Percentiles rank a stretch among this genome's conserved stretches.
Evolutionary conservation across 64 coral and sea anemone species (phyloP).

Genomic region (Actinia equina): DNA sequence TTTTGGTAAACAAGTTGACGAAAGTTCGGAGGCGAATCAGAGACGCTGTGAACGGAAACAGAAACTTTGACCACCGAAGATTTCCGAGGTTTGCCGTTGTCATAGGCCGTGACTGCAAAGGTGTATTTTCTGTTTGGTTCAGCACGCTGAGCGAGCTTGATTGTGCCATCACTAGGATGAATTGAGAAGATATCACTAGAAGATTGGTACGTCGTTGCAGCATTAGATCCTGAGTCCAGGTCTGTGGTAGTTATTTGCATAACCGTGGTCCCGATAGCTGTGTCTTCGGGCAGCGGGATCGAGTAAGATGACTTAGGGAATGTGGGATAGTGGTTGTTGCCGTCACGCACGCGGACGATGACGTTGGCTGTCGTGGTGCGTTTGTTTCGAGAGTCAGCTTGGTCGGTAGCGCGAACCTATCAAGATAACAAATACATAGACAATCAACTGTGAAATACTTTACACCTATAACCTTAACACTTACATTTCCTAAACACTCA

Average conservation of each 20-base stretch:
- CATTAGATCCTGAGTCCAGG: slow-evolving; percentile 51
- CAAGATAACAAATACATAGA: not conserved
- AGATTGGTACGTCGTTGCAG: slow-evolving; percentile 35
- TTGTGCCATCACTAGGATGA: slow-evolving; percentile 24
- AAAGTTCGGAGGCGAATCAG: slow-evolving; percentile 36
- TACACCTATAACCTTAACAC: too few relatives aligned
- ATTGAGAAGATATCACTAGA: slow-evolving; percentile 41
- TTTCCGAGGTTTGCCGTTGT: slow-evolving; percentile 33
- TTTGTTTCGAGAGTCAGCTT: slow-evolving; percentile 14
- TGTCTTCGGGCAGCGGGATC: slow-evolving; percentile 47
- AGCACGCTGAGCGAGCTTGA: slow-evolving; percentile 20
- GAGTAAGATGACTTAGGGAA: slow-evolving; percentile 71
- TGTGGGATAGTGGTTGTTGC: slow-evolving; percentile 57
- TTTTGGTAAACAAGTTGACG: slow-evolving; percentile 1
- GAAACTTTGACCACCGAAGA: slow-evolving; percentile 27
- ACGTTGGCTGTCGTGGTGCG: slow-evolving; percentile 32
- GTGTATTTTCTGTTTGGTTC: slow-evolving; percentile 35
- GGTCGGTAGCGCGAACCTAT: slow-evolving; percentile 40
- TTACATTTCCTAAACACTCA: too few relatives aligned
- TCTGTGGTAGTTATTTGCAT: slow-evolving; percentile 52
- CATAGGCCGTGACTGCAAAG: slow-evolving; percentile 38
- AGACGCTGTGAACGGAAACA: slow-evolving; percentile 45
- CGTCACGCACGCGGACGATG: slow-evolving; percentile 40
- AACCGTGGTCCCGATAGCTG: slow-evolving; percentile 16
- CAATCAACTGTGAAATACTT: not conserved